Evolutionary conservation across 2,113 vertebrate genomes (phyloP).

Genomic region (Rhinogobius similis): DNA sequence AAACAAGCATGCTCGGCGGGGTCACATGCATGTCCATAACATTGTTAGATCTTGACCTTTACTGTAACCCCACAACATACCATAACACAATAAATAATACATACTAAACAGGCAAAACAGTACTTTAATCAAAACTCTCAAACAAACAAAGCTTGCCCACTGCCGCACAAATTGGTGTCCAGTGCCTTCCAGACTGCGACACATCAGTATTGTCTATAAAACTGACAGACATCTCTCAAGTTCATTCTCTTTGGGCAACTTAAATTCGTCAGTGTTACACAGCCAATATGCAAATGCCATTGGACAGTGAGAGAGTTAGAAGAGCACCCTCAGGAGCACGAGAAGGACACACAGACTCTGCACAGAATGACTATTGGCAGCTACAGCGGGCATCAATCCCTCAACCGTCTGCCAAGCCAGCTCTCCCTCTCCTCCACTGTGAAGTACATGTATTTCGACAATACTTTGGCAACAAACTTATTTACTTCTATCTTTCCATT

Average conservation of each 20-base stretch:
- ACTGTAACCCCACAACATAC: too few relatives aligned
- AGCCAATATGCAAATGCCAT: neutral
- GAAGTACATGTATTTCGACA: slow-evolving; percentile 2
- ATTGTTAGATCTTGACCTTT: too few relatives aligned
- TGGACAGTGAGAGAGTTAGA: neutral
- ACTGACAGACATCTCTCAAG: neutral
- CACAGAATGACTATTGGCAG: neutral
- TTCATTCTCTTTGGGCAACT: neutral
- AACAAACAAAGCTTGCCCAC: too few relatives aligned
- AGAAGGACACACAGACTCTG: neutral
- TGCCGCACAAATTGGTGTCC: too few relatives aligned
- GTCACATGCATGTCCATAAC: too few relatives aligned
- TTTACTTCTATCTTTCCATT: neutral
- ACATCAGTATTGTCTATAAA: neutral
- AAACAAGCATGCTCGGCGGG: too few relatives aligned
- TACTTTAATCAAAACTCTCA: too few relatives aligned
- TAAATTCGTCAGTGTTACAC: neutral
- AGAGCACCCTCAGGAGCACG: neutral
- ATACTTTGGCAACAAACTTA: neutral
- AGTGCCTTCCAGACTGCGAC: neutral
- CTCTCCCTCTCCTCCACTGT: neutral
- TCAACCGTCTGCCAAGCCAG: neutral
- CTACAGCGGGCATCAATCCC: neutral
- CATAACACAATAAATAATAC: too few relatives aligned
- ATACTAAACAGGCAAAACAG: too few relatives aligned